A percentile compares a stretch with the other conserved stretches of the same genome.
Evolutionary conservation across 2,888 invertebrate genomes (phyloP).

Genomic region (Athetis lepigone): DNA sequence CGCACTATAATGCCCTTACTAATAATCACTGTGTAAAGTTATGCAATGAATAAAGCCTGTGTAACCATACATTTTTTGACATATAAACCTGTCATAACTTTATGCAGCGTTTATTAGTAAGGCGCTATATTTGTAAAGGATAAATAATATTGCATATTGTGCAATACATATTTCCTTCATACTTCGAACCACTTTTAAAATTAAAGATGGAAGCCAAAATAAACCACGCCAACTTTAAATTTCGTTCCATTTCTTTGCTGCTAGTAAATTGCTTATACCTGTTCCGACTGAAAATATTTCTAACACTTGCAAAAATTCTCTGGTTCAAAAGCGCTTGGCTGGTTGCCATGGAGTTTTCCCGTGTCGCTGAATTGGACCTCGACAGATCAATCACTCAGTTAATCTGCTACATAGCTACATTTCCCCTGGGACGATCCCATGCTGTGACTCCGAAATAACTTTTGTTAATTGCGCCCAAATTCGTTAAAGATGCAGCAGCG

Average conservation of each 20-base stretch:
- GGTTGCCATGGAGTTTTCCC: conserved; percentile 46
- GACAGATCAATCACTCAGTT: conserved; percentile 56
- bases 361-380: conserved; percentile 25
- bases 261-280: conserved; percentile 14
- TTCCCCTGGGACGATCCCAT: conserved; percentile 32
- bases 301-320: conserved; percentile 28
- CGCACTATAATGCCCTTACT: too few relatives aligned
- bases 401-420: conserved; percentile 51
- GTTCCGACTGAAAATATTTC: conserved; percentile 21
- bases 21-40: too few relatives aligned
- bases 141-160: too few relatives aligned
- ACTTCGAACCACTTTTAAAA: too few relatives aligned
- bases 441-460: conserved; percentile 40
- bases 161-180: too few relatives aligned
- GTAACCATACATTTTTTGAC: too few relatives aligned
- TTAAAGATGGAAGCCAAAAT: neutral
- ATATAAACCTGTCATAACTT: too few relatives aligned
- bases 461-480: conserved; percentile 40
- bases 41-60: too few relatives aligned
- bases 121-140: too few relatives aligned
- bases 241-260: neutral
- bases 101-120: too few relatives aligned
- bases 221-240: conserved; percentile 4
- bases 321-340: conserved; percentile 33
- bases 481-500: conserved; percentile 10